A percentile compares a stretch with the other conserved stretches of the same genome.
phyloP scores from a whole-genome alignment of 2,797 vertebrate species.

The Xyrichtys novacula region DNA sequence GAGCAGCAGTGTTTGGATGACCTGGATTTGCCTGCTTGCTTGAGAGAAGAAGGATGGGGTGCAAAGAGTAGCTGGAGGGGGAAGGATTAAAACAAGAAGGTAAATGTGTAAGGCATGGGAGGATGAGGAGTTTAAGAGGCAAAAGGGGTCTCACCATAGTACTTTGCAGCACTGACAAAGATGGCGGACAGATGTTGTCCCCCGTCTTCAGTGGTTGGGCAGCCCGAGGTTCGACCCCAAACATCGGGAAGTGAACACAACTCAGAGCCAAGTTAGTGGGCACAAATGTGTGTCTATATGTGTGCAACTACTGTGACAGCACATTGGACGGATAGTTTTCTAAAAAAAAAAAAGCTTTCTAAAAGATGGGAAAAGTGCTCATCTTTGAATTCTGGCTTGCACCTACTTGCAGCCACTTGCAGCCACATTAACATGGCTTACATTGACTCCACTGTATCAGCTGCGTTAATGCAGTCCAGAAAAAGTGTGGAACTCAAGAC shows the following conservation, averaged over 20 bases:
- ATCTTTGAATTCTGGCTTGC: slow-evolving; percentile 25
- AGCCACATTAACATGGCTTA: slow-evolving; percentile 25
- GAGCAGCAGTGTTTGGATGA: slow-evolving; percentile 22
- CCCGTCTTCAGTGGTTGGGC: slow-evolving; percentile 65
- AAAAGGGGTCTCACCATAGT: slow-evolving; percentile 69
- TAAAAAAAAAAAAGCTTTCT: slow-evolving; percentile 23
- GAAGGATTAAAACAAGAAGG: neutral
- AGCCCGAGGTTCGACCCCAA: slow-evolving; percentile 60
- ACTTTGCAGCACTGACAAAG: slow-evolving; percentile 69
- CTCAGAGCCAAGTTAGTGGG: slow-evolving; percentile 62
- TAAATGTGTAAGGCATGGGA: slow-evolving; percentile 13
- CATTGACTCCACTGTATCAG: neutral
- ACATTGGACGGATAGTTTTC: neutral
- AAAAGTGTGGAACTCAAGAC: slow-evolving; percentile 6
- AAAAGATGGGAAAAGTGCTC: slow-evolving; percentile 17
- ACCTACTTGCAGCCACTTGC: slow-evolving; percentile 22
- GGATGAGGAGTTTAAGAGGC: slow-evolving; percentile 32
- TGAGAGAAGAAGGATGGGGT: slow-evolving; percentile 24
- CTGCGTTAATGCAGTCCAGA: slow-evolving; percentile 3
- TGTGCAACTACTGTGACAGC: slow-evolving; percentile 5
- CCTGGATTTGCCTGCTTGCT: slow-evolving; percentile 32
- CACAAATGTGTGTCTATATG: slow-evolving; percentile 4
- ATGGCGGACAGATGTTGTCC: slow-evolving; percentile 74
- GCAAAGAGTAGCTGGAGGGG: slow-evolving; percentile 10
- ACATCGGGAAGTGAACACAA: slow-evolving; percentile 67